These are phyloP conservation scores for Apamea epomidion DNA, from an alignment of 2,888 invertebrate species.

Conservation along the genomic window DNA sequence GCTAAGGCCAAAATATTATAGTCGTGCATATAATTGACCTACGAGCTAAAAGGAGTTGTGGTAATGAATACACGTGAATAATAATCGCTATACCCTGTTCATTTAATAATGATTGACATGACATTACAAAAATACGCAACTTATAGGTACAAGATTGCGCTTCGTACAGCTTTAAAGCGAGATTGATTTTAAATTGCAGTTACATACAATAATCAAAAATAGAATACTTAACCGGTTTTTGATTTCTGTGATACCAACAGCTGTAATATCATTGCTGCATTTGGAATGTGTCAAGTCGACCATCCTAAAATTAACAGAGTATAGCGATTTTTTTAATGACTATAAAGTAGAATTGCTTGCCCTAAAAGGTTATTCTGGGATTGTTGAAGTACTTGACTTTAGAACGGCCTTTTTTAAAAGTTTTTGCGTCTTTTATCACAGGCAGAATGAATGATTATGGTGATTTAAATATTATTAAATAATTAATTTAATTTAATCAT, in stretches of 20 bases:
- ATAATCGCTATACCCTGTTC: conserved; percentile 3
- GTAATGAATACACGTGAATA: conserved; percentile 31
- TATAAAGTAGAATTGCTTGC: background rate
- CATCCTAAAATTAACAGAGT: conserved; percentile 5
- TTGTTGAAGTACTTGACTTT: conserved; percentile 27
- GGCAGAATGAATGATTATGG: background rate
- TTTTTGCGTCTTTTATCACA: background rate
- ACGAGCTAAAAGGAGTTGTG: conserved; percentile 41
- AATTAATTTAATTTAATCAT: too few relatives aligned
- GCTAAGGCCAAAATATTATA: conserved; percentile 68
- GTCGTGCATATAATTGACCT: conserved; percentile 62
- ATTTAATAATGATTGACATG: background rate
- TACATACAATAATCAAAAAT: background rate
- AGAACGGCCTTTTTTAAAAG: background rate
- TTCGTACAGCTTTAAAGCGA: background rate
- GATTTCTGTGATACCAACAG: background rate
- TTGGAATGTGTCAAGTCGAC: conserved; percentile 4
- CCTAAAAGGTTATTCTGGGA: background rate
- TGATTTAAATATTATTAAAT: background rate
- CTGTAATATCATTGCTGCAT: background rate
- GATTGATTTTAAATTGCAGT: background rate
- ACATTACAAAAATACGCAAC: background rate
- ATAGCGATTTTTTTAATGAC: background rate
- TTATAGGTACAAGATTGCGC: background rate
- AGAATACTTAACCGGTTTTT: background rate